A percentile compares a stretch with the other conserved stretches of the same genome.
Evolutionary conservation across 2,888 invertebrate species (phyloP).

Genomic region (Macrosiphum euphorbiae): DNA sequence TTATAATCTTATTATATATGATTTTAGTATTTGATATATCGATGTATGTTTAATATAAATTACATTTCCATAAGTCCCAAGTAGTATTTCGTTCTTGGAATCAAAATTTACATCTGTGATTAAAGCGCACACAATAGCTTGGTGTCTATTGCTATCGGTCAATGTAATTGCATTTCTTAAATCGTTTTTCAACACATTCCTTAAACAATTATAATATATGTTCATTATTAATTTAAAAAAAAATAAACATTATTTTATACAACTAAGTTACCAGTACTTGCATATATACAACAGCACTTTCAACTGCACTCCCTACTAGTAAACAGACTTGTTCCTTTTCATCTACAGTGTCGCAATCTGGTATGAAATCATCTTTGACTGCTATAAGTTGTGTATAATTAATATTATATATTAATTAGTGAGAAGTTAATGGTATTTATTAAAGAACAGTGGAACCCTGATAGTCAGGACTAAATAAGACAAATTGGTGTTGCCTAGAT

Average conservation of each 20-base stretch:
- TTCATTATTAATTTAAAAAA: not conserved
- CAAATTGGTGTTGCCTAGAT: not conserved
- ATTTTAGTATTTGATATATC: constrained; percentile 1
- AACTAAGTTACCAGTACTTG: constrained; percentile 48
- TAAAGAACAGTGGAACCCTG: not conserved
- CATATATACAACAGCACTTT: constrained; percentile 72
- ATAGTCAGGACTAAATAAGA: not conserved
- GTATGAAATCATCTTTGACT: constrained; percentile 2
- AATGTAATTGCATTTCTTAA: constrained; percentile 72
- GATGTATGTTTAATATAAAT: constrained; percentile 19
- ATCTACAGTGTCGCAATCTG: constrained; percentile 58
- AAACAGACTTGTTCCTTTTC: constrained; percentile 72
- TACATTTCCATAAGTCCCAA: constrained; percentile 79
- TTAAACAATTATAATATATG: constrained; percentile 67
- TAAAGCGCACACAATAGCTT: constrained; percentile 76
- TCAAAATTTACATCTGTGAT: constrained; percentile 81
- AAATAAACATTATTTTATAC: constrained; percentile 24
- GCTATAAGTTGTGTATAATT: not conserved
- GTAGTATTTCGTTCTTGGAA: constrained; percentile 77
- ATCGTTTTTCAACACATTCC: constrained; percentile 72
- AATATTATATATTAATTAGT: not conserved
- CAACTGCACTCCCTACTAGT: constrained; percentile 74
- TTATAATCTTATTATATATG: not conserved
- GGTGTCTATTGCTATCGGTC: constrained; percentile 73
- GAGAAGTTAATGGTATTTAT: not conserved